Base-by-base conservation (phyloP, 2,797 vertebrate genomes). In the Arctocebus calabarensis region DNA sequence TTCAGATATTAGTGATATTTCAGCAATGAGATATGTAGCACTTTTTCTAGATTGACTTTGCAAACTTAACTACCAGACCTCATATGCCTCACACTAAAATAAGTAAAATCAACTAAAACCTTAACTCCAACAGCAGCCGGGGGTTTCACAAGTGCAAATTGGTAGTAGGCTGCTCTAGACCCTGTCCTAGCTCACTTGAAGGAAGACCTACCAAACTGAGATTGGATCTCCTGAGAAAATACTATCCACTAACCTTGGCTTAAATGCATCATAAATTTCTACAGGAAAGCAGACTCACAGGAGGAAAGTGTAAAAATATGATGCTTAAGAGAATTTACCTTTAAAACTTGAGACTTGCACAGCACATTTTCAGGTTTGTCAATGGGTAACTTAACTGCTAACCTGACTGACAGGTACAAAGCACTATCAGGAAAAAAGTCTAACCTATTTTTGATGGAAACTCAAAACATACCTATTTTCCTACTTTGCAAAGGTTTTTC, bases 81-180 rank as follows among this genome's bases (percentile, higher is more conserved):
- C 48, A 52, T 52, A 95, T 27, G 68, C 81, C 37, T 89, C 37
- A 94, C 95, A 82, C 87, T 95, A 88, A 96, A 98, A 96, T 95
- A 96, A 17, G 89, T 71, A 97, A 88, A 85, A 98, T 45, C 57
- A 94, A 55, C 96, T 93, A 96, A 97, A 83, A 97, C 84, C 32
- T 12, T 82, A 82, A 77, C 62, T 88, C 70, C 0, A 1, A 23
- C 17, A 93, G 25, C 90, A 97, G 59, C 1, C 66, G 75, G 64
- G 37, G 64, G 95, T 91, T 84, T 97, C 88, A 68, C 89, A 59
- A 95, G 92, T 57, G n/a, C 43, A 16, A 74, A 52, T 2, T 40
- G 48, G 86, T 71, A 94, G 70, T 3, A 71, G 78, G 87, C 64
- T 96, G 40, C 61, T 94, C 84, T 81, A 64, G 78, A 91, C 68